Conservation (phyloP, 2,113 vertebrate genomes). For the Verasper variegatus region DNA sequence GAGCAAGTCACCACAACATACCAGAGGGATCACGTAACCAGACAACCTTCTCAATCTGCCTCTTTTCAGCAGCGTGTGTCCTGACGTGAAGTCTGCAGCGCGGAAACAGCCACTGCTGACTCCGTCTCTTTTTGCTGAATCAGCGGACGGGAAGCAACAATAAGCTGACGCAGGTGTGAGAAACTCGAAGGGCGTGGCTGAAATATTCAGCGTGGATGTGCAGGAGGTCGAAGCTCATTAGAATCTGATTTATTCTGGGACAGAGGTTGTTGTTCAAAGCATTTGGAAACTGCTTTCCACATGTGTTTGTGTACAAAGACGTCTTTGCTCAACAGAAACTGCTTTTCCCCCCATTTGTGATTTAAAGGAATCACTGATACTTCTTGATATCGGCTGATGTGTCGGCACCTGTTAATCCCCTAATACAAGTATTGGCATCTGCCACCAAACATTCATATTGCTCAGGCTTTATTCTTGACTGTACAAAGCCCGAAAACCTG, state of each 20-base stretch:
- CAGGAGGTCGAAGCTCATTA: not conserved
- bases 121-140: slow-evolving; percentile 54
- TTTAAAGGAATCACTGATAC: too few species aligned
- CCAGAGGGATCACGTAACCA: slow-evolving; percentile 59
- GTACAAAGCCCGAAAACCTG: too few species aligned
- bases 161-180: slow-evolving; percentile 52
- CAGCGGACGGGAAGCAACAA: slow-evolving; percentile 46
- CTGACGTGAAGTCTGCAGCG: slow-evolving; percentile 19
- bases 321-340: too few species aligned
- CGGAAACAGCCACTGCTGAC: slow-evolving; percentile 24
- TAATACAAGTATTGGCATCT: too few species aligned
- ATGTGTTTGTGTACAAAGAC: too few species aligned
- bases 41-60: slow-evolving; percentile 46
- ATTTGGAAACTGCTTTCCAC: not conserved
- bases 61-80: slow-evolving; percentile 43
- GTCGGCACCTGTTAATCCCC: too few species aligned
- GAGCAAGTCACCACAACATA: slow-evolving; percentile 62
- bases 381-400: too few species aligned
- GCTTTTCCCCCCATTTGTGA: too few species aligned
- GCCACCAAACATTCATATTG: too few species aligned
- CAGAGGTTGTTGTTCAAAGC: not conserved
- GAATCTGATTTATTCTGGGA: not conserved
- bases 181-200: slow-evolving; percentile 11
- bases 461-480: too few species aligned
- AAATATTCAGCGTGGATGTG: not conserved